Evolutionary conservation across 2,113 vertebrate genomes (phyloP), one percentile per base, ranked within the genome.

Genomic region (Anseranas semipalmata): DNA sequence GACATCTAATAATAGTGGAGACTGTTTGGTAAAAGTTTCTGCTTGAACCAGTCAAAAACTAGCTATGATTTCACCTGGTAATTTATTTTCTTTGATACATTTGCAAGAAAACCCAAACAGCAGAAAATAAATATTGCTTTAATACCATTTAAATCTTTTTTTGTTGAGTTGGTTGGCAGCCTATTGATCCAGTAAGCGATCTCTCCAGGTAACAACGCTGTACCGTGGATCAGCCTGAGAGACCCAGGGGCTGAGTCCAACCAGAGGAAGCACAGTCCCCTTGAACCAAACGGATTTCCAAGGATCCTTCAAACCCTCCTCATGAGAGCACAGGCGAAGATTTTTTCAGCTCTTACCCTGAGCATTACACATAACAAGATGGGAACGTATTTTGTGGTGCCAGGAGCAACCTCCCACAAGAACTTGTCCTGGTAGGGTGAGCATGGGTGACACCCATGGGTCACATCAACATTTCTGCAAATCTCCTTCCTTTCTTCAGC

Each of bases 361-460:
- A 9, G 27, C 30, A 6, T 37, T 33, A 43, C 21, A 18, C 27
- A 3, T 9, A n/a, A 55, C 7, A 53, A 62, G 56, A 12, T 39
- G 4, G 20, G 46, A 16, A 46, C 39, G 24, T 30, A 30, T 39
- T 56, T 20, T 39, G 8, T 2, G 2, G n/a, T 3, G 39, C 1
- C 3, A 68, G 12, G 39, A 83, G 39, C 22, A 24, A n/a, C 20
- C 6, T 24, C 39, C 55, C 15, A 18, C 28, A 11, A 28, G 63
- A 68, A 12, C 32, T 35, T 15, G 17, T 3, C 41, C n/a, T 17
- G 20, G 41, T 4, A 4, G 43, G 56, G 70, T 3, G 16, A 71
- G 33, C 33, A 7, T 2, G 3, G 12, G n/a, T 25, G 7, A 2
- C 14, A 30, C 9, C n/a, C 33, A 5, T 12, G 35, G 43, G 13